Percentiles rank a stretch among this genome's conserved stretches.
phyloP scores from a whole-genome alignment of 2,113 vertebrate species.

The Chaetodon trifascialis region DNA sequence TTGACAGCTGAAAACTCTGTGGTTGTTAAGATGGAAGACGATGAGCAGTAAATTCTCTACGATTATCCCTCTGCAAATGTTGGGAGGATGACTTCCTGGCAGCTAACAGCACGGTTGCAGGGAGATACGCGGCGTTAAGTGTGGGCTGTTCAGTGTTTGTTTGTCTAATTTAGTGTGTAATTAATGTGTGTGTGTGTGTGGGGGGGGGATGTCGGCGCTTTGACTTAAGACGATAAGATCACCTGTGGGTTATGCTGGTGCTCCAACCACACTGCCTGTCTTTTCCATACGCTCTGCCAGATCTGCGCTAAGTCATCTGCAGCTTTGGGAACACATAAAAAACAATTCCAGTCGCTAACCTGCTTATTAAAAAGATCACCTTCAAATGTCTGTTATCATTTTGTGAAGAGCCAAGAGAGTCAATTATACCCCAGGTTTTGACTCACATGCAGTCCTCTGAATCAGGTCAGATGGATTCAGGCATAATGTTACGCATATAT shows the following conservation, averaged over 20 bases:
- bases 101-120: slow-evolving; percentile 40
- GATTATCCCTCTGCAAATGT: slow-evolving; percentile 63
- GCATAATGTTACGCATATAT: background rate
- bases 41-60: slow-evolving; percentile 64
- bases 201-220: slow-evolving; percentile 29
- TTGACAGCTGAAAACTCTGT: slow-evolving; percentile 68
- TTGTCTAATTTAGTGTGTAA: slow-evolving; percentile 35
- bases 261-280: slow-evolving; percentile 36
- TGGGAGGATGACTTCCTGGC: slow-evolving; percentile 53
- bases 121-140: slow-evolving; percentile 6
- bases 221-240: slow-evolving; percentile 53
- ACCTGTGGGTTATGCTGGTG: slow-evolving; percentile 55
- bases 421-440: slow-evolving; percentile 12
- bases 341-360: slow-evolving; percentile 34
- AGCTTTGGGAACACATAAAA: slow-evolving; percentile 45
- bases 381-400: slow-evolving; percentile 19
- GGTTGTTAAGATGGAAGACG: slow-evolving; percentile 57
- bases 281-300: slow-evolving; percentile 68
- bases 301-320: slow-evolving; percentile 34
- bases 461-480: background rate
- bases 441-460: background rate
- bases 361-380: slow-evolving; percentile 25
- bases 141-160: slow-evolving; percentile 29
- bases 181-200: slow-evolving; percentile 6
- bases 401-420: slow-evolving; percentile 17